Evolutionary conservation across 2,888 invertebrate species (phyloP), one percentile per base, ranked within the genome.

Genomic region (Eupithecia vulgata): DNA sequence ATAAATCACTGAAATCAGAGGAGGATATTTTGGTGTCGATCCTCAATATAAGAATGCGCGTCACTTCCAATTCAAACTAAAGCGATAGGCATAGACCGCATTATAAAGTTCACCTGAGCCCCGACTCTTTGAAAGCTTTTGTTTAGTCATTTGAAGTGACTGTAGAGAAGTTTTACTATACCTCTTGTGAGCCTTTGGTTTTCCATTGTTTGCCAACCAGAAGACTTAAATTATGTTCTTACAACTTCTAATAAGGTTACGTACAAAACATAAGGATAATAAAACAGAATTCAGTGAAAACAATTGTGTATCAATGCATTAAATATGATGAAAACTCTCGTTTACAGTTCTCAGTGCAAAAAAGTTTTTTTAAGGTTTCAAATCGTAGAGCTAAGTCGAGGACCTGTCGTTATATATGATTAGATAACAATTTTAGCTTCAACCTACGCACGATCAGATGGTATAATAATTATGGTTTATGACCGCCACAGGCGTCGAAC

Each of bases 111-210:
- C 74, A 80, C 72, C 76, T 64, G 78, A 80, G 76, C 76, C 79
- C 76, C 59, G 21, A 21, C 78, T 67, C 76, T 78, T 72, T 80
- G 78, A 82, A 81, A 80, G 83, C 87, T 85, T 85, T 87, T 87
- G 87, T 88, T 84, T 85, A 82, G 87, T 85, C 84, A 87, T 85
- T 86, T 84, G 87, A 87, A 84, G 79, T 71, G 76, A 77, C 71
- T 62, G 52, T 48, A 34, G 42, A 52, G 52, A 68, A 72, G 67
- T 69, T 75, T 67, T 70, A 70, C 68, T 65, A 12, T 21, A 21
- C 8, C 37, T 64, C 64, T 72, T 70, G 67, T 75, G 45, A 59
- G 68, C 68, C 70, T 72, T 64, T 62, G 62, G 67, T 72, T 72
- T 74, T 70, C 76, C 76, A 77, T 80, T 80, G 78, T 81, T 78